phyloP scores from a whole-genome alignment of 2,797 vertebrate species.

The Platyrinchus mystaceus region DNA sequence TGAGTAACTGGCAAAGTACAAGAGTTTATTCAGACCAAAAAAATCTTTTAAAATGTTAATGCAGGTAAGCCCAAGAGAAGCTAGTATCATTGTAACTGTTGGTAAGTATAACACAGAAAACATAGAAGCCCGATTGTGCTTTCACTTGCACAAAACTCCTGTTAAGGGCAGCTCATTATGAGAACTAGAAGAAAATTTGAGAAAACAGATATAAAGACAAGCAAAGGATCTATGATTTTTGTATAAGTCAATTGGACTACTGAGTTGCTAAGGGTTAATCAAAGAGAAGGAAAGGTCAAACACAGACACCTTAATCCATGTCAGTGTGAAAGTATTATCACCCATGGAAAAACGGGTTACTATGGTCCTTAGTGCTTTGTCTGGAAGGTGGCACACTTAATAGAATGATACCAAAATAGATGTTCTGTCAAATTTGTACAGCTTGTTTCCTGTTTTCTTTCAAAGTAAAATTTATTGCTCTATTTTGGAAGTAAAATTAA shows the following conservation, averaged over 20 bases:
- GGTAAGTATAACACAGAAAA: background rate
- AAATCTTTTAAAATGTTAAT: constrained; percentile 44
- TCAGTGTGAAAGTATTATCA: background rate
- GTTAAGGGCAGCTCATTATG: background rate
- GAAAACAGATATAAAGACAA: background rate
- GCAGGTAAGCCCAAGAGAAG: background rate
- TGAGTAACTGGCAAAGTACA: constrained; percentile 18
- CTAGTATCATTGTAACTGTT: background rate
- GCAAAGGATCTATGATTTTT: background rate
- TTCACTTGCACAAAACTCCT: background rate
- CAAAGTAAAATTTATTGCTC: background rate
- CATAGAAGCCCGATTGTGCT: background rate
- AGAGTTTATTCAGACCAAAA: constrained; percentile 16
- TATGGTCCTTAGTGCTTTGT: background rate
- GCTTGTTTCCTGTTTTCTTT: background rate
- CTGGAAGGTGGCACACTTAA: background rate
- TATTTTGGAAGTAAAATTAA: constrained; percentile 29
- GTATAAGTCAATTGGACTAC: background rate
- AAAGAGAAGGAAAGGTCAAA: constrained; percentile 12
- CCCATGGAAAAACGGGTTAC: background rate
- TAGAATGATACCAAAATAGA: constrained; percentile 23
- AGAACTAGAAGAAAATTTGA: background rate
- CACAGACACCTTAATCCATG: background rate
- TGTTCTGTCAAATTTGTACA: constrained; percentile 28
- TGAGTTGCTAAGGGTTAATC: background rate